Conservation (phyloP, 2,113 vertebrate species). For the Neolamprologus cancellatus region DNA sequence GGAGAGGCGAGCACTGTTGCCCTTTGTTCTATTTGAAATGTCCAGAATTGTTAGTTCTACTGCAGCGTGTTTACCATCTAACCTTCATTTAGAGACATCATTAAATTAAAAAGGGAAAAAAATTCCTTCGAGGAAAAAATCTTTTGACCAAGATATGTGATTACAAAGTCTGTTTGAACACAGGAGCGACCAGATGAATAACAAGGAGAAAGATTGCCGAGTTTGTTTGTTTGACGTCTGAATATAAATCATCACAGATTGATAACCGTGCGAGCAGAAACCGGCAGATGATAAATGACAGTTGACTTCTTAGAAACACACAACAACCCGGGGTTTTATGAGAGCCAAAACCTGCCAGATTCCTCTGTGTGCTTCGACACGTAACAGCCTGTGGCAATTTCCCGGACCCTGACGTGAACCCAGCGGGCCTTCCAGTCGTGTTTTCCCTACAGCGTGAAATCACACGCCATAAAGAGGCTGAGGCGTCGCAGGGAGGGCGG, state of each 20-base stretch:
- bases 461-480: constrained; percentile 10
- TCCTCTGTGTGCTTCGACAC: neutral
- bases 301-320: neutral
- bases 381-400: constrained; percentile 20
- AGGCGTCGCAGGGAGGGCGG: neutral
- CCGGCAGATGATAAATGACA: neutral
- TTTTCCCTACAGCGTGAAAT: constrained; percentile 29
- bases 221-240: neutral
- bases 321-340: neutral
- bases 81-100: neutral
- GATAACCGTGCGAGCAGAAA: neutral
- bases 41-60: neutral
- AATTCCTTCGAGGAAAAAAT: neutral
- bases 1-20: neutral
- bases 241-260: constrained; percentile 2
- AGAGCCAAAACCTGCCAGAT: neutral
- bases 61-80: neutral
- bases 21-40: neutral
- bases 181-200: neutral
- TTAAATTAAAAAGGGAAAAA: neutral
- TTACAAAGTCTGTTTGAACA: constrained; percentile 3
- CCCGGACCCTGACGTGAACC: neutral
- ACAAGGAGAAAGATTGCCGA: neutral
- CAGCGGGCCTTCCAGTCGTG: neutral
- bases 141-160: neutral